Evolutionary conservation across 2,113 vertebrate species (phyloP), one percentile per base, ranked within the genome.

Genomic region (Fregetta grallaria): DNA sequence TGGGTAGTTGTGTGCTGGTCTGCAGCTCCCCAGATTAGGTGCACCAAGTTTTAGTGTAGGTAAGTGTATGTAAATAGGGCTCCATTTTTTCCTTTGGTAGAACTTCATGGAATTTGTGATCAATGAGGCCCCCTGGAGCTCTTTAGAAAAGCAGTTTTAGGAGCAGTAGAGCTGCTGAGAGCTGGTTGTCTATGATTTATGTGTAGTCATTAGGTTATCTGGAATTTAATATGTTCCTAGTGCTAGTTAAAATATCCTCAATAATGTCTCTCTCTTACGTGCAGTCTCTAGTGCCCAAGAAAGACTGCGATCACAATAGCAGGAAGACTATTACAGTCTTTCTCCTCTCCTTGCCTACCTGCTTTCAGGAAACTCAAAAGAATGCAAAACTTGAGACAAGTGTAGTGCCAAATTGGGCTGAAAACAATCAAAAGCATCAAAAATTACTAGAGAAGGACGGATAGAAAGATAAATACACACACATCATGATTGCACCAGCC

Each of bases 111-210:
- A 73, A 61, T 94, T 94, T 75, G 73, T 95, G 91, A 95, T 82
- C 86, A 76, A 38, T 45, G 66, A 62, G 91, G 66, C 83, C 80
- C 66, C 70, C 80, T 94, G 92, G 84, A 96, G 70, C 77, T 94
- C 83, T 89, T 90, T 55, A 90, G 72, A 71, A 88, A 91, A 94
- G 90, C 58, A 87, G 66, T 68, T 97, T 73, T 92, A 68, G 79
- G 84, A 87, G 73, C 61, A 89, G 40, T 13, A 29, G 56, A 61
- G 87, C 74, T 92, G 81, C 81, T 82, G 87, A 94, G 93, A 73
- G 93, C 92, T 96, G 66, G 26, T 96, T 95, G 81, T 81, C n/a
- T 72, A 62, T 93, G 94, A 96, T 96, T 96, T 94, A 90, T 88
- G 45, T 42, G 62, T 85, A 2, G 0, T 76, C 84, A 95, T 95